Conservation (phyloP, 2,888 invertebrate species). For the Acanthosepion esculentum region DNA sequence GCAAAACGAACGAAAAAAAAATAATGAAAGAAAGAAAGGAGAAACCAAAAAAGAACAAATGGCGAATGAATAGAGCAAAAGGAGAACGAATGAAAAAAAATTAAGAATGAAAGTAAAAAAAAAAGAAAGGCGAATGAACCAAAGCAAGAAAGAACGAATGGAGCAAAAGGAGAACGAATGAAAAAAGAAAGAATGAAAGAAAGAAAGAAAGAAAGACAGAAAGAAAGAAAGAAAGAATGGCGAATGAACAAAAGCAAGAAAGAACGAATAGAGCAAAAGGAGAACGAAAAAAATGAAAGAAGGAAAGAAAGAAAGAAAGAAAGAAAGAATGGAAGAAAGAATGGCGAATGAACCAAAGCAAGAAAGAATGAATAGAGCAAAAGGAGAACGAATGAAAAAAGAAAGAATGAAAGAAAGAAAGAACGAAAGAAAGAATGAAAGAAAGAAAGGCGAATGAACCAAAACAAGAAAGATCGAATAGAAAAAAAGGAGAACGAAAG, state of each 20-base stretch:
- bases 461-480: background rate
- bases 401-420: background rate
- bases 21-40: too few relatives aligned
- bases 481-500: background rate
- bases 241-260: background rate
- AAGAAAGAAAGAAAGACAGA: background rate
- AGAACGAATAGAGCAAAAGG: background rate
- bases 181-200: background rate
- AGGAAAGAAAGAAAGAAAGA: too few relatives aligned
- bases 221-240: too few relatives aligned
- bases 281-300: background rate
- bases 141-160: background rate
- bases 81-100: too few relatives aligned
- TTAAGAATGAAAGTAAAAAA: background rate
- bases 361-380: background rate
- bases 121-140: background rate
- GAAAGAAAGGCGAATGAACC: background rate
- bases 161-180: background rate
- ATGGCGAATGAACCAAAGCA: background rate
- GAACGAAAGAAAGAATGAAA: background rate
- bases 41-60: too few relatives aligned
- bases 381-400: background rate
- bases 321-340: background rate
- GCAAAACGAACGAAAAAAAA: background rate
- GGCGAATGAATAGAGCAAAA: too few relatives aligned